Percentiles rank a stretch among this genome's conserved stretches.
Conservation (phyloP, 2,113 vertebrate genomes). For the Boleophthalmus pectinirostris region DNA sequence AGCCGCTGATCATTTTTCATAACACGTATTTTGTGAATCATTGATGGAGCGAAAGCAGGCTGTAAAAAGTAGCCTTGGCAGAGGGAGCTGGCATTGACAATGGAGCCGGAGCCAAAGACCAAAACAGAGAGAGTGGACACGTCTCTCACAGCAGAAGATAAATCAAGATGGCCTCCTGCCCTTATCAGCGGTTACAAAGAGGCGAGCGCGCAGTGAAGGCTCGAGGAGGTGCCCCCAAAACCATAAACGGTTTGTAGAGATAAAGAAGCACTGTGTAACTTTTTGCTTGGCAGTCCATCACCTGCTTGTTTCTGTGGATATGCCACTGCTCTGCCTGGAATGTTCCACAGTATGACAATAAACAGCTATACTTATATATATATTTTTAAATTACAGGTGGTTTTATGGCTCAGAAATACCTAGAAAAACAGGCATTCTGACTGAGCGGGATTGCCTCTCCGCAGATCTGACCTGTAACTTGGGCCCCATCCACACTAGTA, state of each 20-base stretch:
- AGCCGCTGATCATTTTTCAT: constrained; percentile 50
- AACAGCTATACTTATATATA: too few species aligned
- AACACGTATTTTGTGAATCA: constrained; percentile 49
- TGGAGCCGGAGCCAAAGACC: constrained; percentile 33
- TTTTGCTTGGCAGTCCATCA: too few species aligned
- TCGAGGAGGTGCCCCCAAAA: background rate
- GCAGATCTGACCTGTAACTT: too few species aligned
- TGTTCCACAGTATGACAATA: too few species aligned
- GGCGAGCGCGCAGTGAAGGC: constrained; percentile 29
- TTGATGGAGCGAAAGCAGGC: constrained; percentile 42
- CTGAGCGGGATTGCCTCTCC: too few species aligned
- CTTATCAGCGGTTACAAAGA: constrained; percentile 32
- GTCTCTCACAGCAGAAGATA: constrained; percentile 38
- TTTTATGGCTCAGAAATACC: too few species aligned
- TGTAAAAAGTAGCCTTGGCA: constrained; percentile 51
- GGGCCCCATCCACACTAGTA: too few species aligned
- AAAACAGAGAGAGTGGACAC: constrained; percentile 31
- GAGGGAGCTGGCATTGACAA: constrained; percentile 35
- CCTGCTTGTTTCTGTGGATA: too few species aligned
- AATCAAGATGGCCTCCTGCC: constrained; percentile 33
- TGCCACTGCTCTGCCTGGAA: too few species aligned
- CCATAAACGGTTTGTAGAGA: background rate
- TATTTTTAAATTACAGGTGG: too few species aligned
- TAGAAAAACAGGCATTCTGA: too few species aligned
- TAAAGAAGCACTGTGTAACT: background rate